These are phyloP conservation scores for Cygnus atratus DNA, from an alignment of 2,113 vertebrate species.

Conservation along the genomic window DNA sequence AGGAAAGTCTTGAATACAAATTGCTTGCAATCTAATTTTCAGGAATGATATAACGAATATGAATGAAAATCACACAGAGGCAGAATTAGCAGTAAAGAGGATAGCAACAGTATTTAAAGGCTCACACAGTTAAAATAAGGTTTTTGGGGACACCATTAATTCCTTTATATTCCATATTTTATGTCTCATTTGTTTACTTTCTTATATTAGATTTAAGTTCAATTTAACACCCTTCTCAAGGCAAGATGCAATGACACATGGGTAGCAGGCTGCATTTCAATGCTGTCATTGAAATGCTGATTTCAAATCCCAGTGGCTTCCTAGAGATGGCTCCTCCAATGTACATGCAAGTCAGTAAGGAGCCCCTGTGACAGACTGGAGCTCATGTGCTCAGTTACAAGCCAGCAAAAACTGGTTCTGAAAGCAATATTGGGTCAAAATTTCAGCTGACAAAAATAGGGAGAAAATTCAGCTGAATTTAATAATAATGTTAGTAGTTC, in stretches of 20 bases:
- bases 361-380: background rate
- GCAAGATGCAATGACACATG: background rate
- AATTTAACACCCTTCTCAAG: background rate
- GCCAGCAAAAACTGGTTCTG: background rate
- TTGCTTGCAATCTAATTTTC: constrained; percentile 30
- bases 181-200: constrained; percentile 11
- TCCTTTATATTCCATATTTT: background rate
- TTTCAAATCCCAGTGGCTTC: constrained; percentile 10
- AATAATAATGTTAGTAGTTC: background rate
- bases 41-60: constrained; percentile 33
- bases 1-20: background rate
- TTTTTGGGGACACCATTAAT: background rate
- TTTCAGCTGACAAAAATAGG: background rate
- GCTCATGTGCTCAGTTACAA: background rate
- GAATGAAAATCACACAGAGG: background rate
- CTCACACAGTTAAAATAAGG: background rate
- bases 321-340: background rate
- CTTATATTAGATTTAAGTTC: background rate
- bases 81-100: background rate
- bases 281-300: background rate
- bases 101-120: background rate
- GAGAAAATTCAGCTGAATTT: constrained; percentile 4
- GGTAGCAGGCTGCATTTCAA: constrained; percentile 15
- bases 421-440: background rate
- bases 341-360: background rate